A percentile compares a stretch with the other conserved stretches of the same genome.
These are phyloP conservation scores for Grammomys dolichurus DNA, from an alignment of 2,113 vertebrate genomes.

Conservation along the genomic window DNA sequence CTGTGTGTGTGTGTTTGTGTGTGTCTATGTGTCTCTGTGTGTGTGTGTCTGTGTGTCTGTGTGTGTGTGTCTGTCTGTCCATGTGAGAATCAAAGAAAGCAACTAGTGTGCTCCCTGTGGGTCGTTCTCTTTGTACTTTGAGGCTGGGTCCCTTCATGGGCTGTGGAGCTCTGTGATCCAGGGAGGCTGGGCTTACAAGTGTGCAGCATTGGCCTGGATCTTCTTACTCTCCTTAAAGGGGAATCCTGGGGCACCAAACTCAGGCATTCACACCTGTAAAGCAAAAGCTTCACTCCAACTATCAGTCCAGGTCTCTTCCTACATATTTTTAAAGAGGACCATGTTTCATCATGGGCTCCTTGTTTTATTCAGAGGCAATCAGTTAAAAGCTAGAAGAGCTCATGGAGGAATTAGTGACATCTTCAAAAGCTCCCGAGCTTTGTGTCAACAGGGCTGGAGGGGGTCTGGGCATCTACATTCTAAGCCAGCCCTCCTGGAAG, in stretches of 20 bases:
- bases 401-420: background rate
- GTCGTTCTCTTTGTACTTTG: background rate
- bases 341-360: background rate
- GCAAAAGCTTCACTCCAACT: background rate
- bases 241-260: background rate
- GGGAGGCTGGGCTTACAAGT: background rate
- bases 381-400: background rate
- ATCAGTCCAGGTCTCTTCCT: background rate
- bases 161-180: background rate
- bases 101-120: background rate
- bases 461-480: background rate
- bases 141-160: background rate
- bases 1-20: background rate
- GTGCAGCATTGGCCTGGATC: background rate
- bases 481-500: background rate
- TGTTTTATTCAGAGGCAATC: background rate
- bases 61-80: accelerated
- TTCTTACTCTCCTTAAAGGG: background rate
- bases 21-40: background rate
- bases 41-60: background rate
- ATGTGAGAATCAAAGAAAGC: background rate
- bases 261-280: background rate
- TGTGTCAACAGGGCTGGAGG: too few species aligned
- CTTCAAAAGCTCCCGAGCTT: background rate
- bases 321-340: accelerated